Evolutionary conservation across 2,797 vertebrate genomes (phyloP), one percentile per base, ranked within the genome.

Genomic region (Chaunax sp.): DNA sequence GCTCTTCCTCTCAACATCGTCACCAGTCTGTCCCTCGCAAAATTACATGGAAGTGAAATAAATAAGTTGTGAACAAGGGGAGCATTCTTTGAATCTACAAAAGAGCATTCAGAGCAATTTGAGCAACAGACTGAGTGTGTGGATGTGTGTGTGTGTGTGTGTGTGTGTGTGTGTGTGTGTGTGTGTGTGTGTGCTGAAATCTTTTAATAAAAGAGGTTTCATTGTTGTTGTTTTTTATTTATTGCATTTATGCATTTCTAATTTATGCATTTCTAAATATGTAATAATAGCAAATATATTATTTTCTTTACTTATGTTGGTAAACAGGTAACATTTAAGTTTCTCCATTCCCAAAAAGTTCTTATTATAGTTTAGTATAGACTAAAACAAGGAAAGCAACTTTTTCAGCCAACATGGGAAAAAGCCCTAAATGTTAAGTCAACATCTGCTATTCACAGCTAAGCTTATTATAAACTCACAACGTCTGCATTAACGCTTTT

Each of bases 11-110:
- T 80, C 64, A 64, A 69, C 16, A 64, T 53, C 81, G 80, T 77
- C 52, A 52, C 35, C 72, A 75, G 68, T 3, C 43, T 13, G 22
- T 60, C 75, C 64, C 19, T 53, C 78, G 51, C 64, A 68, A 63
- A 83, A 79, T 74, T n/a, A 79, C 69, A 82, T 77, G 75, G 75
- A 87, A 84, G 79, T 57, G 82, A 77, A 71, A 83, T 81, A 87
- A 89, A 90, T 78, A 80, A 75, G 76, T 63, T n/a, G 22, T 11
- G 66, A 70, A 88, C 86, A 89, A 88, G 77, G 50, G 53, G 26
- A 43, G 41, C 82, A 69, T 87, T 92, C 79, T 88, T 44, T 13
- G 26, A 4, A 53, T 71, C 35, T 2, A 90, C 84, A 89, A 84
- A 83, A 81, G 84, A 77, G 74, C 85, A 74, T 82, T 91, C 78